Evolutionary conservation across 1,140 invertebrate species (phyloP).

Genomic region (Camponotus floridanus): DNA sequence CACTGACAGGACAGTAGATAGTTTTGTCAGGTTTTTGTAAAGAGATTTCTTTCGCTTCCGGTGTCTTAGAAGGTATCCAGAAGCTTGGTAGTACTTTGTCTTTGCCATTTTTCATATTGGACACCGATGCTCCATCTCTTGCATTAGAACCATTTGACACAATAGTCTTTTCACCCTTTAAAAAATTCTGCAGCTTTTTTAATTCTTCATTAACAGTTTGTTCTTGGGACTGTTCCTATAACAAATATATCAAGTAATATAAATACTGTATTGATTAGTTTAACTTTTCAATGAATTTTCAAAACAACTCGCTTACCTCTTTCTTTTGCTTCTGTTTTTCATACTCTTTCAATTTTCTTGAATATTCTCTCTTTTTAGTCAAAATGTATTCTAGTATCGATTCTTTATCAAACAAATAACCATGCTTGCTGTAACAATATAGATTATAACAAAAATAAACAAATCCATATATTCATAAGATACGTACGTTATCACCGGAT

Average conservation of each 20-base stretch:
- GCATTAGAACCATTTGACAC: conserved; percentile 78
- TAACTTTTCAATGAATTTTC: neutral
- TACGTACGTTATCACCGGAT: conserved; percentile 94
- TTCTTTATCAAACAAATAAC: conserved; percentile 99
- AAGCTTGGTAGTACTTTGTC: conserved; percentile 96
- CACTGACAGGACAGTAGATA: conserved; percentile 98
- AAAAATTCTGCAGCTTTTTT: conserved; percentile 91
- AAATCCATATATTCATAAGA: neutral
- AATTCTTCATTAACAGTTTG: conserved; percentile 90
- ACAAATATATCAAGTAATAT: neutral
- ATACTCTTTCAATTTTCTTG: conserved; percentile 96
- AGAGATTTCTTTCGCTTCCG: conserved; percentile 91
- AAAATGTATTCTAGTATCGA: conserved; percentile 98
- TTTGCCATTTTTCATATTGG: conserved; percentile 90
- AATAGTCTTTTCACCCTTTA: conserved; percentile 92
- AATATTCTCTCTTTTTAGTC: conserved; percentile 97
- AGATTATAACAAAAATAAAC: neutral
- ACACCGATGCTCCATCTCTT: conserved; percentile 87
- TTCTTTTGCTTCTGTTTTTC: conserved; percentile 95
- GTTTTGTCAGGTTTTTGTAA: conserved; percentile 95
- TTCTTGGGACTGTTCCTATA: conserved; percentile 87
- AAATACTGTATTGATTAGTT: neutral
- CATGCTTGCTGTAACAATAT: conserved; percentile 91
- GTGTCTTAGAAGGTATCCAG: conserved; percentile 98
- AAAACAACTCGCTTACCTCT: conserved; percentile 81